phyloP scores from a whole-genome alignment of 2,797 vertebrate species.

The Argentina silus region DNA sequence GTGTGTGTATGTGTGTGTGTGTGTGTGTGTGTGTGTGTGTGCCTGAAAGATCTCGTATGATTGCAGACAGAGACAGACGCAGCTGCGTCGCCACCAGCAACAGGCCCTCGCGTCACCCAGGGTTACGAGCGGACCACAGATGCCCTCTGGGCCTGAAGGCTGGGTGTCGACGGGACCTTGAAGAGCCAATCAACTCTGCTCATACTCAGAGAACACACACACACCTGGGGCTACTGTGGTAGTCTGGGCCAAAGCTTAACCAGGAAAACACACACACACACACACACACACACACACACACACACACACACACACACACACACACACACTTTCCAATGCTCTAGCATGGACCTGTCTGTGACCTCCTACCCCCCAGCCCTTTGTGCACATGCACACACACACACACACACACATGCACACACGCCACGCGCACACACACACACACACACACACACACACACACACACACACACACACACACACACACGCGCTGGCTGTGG shows the following conservation, averaged over 20 bases:
- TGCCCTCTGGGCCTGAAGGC: conserved; percentile 28
- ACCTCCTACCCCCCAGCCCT: too few species aligned
- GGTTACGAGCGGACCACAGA: conserved; percentile 37
- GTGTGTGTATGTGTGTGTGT: background rate
- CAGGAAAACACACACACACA: background rate
- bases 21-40: background rate
- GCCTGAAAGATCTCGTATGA: conserved; percentile 11
- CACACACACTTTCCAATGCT: conserved; percentile 30
- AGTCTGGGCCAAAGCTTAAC: background rate
- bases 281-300: background rate
- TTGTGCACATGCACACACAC: conserved; percentile 27
- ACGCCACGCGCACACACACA: background rate
- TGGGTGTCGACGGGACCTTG: conserved; percentile 33
- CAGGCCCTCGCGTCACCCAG: conserved; percentile 43
- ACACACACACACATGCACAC: background rate
- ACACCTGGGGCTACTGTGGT: conserved; percentile 20
- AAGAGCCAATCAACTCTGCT: conserved; percentile 18
- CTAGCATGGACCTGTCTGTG: too few species aligned
- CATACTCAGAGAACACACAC: background rate
- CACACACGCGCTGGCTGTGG: background rate
- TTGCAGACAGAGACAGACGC: conserved; percentile 53
- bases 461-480: background rate
- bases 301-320: background rate
- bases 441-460: background rate
- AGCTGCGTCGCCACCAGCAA: conserved; percentile 58